Evolutionary conservation across 2,113 vertebrate genomes (phyloP), one percentile per base, ranked within the genome.

Genomic region (Paralichthys olivaceus): DNA sequence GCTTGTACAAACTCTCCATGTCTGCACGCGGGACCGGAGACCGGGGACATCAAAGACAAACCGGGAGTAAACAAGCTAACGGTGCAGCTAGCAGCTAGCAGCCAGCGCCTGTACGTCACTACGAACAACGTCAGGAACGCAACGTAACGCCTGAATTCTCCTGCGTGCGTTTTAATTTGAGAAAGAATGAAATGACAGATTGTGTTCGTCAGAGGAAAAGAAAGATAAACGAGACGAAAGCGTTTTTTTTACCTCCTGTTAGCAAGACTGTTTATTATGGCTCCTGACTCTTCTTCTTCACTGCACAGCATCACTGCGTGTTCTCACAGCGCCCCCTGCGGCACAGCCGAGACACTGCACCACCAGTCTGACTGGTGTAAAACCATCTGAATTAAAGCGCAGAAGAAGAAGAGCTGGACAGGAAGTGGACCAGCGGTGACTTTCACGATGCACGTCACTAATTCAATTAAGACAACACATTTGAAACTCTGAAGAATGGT

Each of bases 1-100:
- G 86, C 82, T 93, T 93, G 90, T 93, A 93, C 20, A 93, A 70
- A 49, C 92, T 92, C 90, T 93, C 92, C 92, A 93, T 93, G 83
- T 70, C 65, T 79, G 84, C 73, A 47, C 74, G 69, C 45, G 81
- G 65, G 7, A 5, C 51, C 58, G 60, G 69, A 74, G 25, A 17
- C 59, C 81, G 60, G 75, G 45, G 73, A 80, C 81, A 89, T 84
- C 6, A 81, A 86, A 81, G 25, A 59, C 19, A 58, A 15, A 17
- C 15, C 13, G 49, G 49, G 43, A 45, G 70, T 47, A 47, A 75
- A 62, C 81, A 60, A 37, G 80, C 84, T 84, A 82, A 61, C 59
- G 20, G 45, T 43, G 49, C 58, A 22, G 32, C 32, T 23, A 62
- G 13, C 53, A 25, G 53, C 53, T 23, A 26, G 15, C 17, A 49